These are phyloP conservation scores for Conus ventricosus DNA, from an alignment of 1,140 invertebrate genomes.

Conservation along the genomic window DNA sequence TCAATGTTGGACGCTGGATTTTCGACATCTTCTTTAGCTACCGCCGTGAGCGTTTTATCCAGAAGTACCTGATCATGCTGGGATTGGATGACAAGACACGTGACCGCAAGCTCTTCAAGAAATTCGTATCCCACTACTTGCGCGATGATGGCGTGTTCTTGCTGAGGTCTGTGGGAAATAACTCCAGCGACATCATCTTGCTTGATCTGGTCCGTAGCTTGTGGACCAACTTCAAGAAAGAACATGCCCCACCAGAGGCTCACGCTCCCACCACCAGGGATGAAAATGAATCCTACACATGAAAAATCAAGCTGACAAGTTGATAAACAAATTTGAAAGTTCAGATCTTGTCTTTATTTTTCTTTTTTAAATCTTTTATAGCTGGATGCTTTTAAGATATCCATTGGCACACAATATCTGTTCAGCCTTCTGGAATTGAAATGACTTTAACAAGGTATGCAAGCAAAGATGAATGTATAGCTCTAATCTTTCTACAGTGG, in stretches of 20 bases:
- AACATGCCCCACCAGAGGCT: neutral
- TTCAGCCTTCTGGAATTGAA: no score
- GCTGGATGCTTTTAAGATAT: no score
- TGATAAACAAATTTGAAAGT: no score
- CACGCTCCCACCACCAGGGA: neutral
- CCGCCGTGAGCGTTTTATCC: conserved; percentile 50
- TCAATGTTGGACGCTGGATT: conserved; percentile 57
- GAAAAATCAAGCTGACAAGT: neutral
- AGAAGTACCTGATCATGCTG: conserved; percentile 59
- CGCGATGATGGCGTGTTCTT: conserved; percentile 61
- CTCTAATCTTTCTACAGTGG: no score
- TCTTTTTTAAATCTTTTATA: no score
- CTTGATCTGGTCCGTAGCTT: conserved; percentile 56
- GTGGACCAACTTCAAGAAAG: conserved; percentile 55
- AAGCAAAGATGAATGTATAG: no score
- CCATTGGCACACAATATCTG: no score
- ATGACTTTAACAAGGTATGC: no score
- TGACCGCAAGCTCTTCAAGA: conserved; percentile 46
- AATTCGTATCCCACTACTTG: conserved; percentile 53
- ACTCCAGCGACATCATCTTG: conserved; percentile 58
- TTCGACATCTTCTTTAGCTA: conserved; percentile 50
- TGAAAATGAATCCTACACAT: conserved; percentile 20
- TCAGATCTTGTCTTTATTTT: no score
- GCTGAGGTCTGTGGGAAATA: conserved; percentile 58
- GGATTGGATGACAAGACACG: conserved; percentile 33